Evolutionary conservation across 2,113 vertebrate genomes (phyloP).

Genomic region (Malurus elegans): DNA sequence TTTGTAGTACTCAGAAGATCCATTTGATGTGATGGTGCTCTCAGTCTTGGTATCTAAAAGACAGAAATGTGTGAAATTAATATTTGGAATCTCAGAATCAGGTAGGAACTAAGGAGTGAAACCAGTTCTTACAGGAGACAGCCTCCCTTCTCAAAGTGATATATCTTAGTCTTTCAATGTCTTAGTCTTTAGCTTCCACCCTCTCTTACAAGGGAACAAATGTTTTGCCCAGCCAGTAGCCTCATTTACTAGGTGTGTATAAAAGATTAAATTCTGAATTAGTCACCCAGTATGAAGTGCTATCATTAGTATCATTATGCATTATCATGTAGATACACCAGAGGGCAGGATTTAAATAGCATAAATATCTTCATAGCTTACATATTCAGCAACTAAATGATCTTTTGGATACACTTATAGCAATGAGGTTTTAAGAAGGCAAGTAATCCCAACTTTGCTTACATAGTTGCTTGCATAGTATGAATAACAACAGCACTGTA

Average conservation of each 20-base stretch:
- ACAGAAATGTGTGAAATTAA: neutral
- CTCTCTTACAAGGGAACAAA: neutral
- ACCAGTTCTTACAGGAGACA: neutral
- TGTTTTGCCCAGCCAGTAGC: neutral
- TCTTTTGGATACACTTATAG: neutral
- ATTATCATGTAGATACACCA: constrained; percentile 19
- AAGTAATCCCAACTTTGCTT: neutral
- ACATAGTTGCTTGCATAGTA: too few species aligned
- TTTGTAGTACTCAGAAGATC: neutral
- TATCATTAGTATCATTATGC: neutral
- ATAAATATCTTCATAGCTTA: neutral
- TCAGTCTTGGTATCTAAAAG: neutral
- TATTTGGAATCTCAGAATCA: neutral
- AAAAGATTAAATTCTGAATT: neutral
- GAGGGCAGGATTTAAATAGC: constrained; percentile 48
- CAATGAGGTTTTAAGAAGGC: neutral
- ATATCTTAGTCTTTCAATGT: neutral
- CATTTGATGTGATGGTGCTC: neutral
- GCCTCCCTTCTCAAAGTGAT: neutral
- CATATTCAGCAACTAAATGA: neutral
- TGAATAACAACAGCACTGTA: neutral
- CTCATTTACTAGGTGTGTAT: neutral
- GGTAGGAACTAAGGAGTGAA: neutral
- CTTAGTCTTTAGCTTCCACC: neutral
- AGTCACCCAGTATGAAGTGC: neutral